Evolutionary conservation across 2,113 vertebrate species (phyloP).

Genomic region (Brachirus orientalis): DNA sequence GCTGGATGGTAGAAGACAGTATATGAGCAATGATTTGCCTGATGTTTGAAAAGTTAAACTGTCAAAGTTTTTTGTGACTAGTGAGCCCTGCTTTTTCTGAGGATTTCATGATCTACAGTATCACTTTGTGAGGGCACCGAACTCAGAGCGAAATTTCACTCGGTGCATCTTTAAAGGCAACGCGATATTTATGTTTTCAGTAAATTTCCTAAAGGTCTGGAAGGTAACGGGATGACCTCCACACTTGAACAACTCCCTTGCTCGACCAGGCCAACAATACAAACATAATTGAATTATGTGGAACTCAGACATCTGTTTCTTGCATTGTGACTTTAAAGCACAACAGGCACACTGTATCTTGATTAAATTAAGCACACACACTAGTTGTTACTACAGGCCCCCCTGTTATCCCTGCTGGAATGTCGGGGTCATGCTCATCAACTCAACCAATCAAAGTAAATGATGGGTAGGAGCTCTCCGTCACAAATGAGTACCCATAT

Average conservation of each 20-base stretch:
- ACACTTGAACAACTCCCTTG: constrained; percentile 37
- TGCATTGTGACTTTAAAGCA: constrained; percentile 58
- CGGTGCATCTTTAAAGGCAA: not conserved
- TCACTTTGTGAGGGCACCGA: not conserved
- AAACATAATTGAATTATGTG: constrained; percentile 75
- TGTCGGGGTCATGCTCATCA: constrained; percentile 64
- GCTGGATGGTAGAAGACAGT: constrained; percentile 21
- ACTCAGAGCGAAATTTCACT: too few relatives aligned
- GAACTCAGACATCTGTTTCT: constrained; percentile 75
- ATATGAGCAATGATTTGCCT: not conserved
- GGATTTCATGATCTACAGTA: not conserved
- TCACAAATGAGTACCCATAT: constrained; percentile 31
- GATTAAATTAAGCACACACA: constrained; percentile 61
- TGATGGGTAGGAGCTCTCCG: too few relatives aligned
- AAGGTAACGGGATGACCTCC: constrained; percentile 42
- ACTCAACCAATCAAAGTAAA: constrained; percentile 62
- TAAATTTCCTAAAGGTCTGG: constrained; percentile 5
- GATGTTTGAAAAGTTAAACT: constrained; percentile 19
- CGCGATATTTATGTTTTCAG: not conserved
- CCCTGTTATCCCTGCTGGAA: constrained; percentile 47
- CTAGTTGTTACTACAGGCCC: constrained; percentile 53
- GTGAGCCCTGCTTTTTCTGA: not conserved
- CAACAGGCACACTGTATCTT: constrained; percentile 47
- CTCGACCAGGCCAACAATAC: constrained; percentile 53
- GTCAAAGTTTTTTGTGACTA: constrained; percentile 33